Conservation (phyloP, 35 echinoderm and acorn worm genomes). For the Apostichopus californicus region DNA sequence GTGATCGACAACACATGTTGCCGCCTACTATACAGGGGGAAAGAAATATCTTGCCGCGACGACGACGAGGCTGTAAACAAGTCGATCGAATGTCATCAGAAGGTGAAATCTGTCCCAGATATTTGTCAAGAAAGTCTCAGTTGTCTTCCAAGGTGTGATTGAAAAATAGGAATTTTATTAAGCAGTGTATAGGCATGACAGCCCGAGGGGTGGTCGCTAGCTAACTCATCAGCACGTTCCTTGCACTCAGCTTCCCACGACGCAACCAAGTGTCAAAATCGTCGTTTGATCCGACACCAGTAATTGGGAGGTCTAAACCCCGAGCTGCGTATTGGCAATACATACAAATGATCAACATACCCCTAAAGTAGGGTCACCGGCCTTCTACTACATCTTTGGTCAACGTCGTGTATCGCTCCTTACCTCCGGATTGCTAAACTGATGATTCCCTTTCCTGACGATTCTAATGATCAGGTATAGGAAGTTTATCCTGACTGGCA, state of each 20-base stretch:
- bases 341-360: neutral
- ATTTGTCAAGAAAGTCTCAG: slow-evolving; percentile 55
- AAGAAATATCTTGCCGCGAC: neutral
- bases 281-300: slow-evolving; percentile 25
- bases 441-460: too few species aligned
- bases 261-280: slow-evolving; percentile 47
- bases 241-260: slow-evolving; percentile 49
- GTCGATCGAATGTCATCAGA: slow-evolving; percentile 43
- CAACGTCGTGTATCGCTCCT: neutral
- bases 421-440: too few species aligned
- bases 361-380: neutral
- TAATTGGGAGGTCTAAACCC: slow-evolving; percentile 18
- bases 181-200: slow-evolving; percentile 37
- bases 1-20: neutral
- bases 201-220: slow-evolving; percentile 47
- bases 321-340: neutral
- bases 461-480: too few species aligned
- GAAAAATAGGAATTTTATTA: slow-evolving; percentile 56
- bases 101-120: slow-evolving; percentile 49
- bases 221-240: slow-evolving; percentile 49
- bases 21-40: neutral
- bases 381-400: neutral
- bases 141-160: slow-evolving; percentile 50
- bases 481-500: too few species aligned
- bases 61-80: slow-evolving; percentile 40